Conservation (phyloP, 2,888 invertebrate species). For the Ptilodon capucinus region DNA sequence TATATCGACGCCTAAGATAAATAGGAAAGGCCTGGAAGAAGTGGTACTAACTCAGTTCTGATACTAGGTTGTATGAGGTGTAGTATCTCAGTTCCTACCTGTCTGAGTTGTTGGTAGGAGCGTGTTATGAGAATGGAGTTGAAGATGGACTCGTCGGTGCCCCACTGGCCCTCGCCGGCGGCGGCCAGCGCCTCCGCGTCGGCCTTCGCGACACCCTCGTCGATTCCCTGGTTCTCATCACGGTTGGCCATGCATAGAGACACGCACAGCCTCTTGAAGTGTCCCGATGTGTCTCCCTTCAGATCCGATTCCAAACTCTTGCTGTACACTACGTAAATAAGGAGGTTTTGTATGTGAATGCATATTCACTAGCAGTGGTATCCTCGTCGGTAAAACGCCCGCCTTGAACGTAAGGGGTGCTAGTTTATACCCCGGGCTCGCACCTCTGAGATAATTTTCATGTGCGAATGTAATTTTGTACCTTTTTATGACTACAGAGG, state of each 20-base stretch:
- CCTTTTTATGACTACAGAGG: too few species aligned
- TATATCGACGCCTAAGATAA: too few species aligned
- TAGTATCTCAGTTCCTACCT: slow-evolving; percentile 51
- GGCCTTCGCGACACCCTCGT: slow-evolving; percentile 89
- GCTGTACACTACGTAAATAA: slow-evolving; percentile 85
- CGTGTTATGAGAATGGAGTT: slow-evolving; percentile 93
- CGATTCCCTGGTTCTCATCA: slow-evolving; percentile 93
- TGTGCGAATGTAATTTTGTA: too few species aligned
- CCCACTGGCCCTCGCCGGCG: slow-evolving; percentile 93
- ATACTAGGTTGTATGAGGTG: too few species aligned
- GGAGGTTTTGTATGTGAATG: too few species aligned
- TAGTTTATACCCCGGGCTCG: too few species aligned
- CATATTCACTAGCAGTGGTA: too few species aligned
- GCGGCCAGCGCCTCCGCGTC: slow-evolving; percentile 91
- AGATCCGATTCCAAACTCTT: slow-evolving; percentile 92
- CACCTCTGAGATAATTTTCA: too few species aligned
- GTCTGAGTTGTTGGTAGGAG: slow-evolving; percentile 94
- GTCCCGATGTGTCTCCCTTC: slow-evolving; percentile 97
- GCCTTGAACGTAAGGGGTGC: too few species aligned
- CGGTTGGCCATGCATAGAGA: slow-evolving; percentile 94
- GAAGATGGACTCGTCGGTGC: slow-evolving; percentile 95
- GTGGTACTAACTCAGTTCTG: too few species aligned
- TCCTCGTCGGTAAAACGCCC: too few species aligned
- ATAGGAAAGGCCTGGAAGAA: too few species aligned
- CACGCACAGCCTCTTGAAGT: slow-evolving; percentile 95